A percentile compares a stretch with the other conserved stretches of the same genome.
Evolutionary conservation across 2,113 vertebrate genomes (phyloP).

Genomic region (Tragelaphus imberbis): DNA sequence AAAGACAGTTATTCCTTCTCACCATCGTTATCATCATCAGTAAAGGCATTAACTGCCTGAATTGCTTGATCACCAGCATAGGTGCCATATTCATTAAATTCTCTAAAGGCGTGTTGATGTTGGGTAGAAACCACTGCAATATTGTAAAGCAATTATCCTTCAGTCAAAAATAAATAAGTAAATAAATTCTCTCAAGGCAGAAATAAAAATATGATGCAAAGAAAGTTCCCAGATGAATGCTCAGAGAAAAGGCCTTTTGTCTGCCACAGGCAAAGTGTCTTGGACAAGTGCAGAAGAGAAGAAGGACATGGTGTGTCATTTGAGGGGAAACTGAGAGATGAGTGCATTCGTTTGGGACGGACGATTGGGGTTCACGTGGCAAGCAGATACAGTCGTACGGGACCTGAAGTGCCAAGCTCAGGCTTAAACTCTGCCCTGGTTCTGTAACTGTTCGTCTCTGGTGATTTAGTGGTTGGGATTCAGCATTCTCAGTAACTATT

Average conservation of each 20-base stretch:
- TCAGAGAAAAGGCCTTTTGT: background rate
- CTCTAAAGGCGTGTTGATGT: background rate
- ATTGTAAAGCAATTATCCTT: background rate
- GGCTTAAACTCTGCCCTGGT: background rate
- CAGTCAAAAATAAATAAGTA: background rate
- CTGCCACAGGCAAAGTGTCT: background rate
- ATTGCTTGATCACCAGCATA: background rate
- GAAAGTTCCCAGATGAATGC: background rate
- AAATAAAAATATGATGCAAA: background rate
- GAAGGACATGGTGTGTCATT: background rate
- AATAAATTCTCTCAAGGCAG: background rate
- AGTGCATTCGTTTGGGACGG: fast-evolving
- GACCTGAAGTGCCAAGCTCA: background rate
- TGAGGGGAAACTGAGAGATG: background rate
- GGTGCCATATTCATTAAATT: background rate
- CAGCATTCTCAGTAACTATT: too few relatives aligned
- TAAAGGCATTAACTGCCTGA: background rate
- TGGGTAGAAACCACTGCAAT: background rate
- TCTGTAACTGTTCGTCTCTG: background rate
- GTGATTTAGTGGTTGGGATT: background rate
- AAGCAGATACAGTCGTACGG: background rate
- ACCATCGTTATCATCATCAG: too few relatives aligned
- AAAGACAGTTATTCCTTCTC: background rate
- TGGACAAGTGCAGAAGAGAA: background rate
- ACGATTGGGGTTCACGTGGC: background rate